A percentile compares a stretch with the other conserved stretches of the same genome.
phyloP scores from a whole-genome alignment of 2,797 vertebrate genomes.

The Hydrophis major region DNA sequence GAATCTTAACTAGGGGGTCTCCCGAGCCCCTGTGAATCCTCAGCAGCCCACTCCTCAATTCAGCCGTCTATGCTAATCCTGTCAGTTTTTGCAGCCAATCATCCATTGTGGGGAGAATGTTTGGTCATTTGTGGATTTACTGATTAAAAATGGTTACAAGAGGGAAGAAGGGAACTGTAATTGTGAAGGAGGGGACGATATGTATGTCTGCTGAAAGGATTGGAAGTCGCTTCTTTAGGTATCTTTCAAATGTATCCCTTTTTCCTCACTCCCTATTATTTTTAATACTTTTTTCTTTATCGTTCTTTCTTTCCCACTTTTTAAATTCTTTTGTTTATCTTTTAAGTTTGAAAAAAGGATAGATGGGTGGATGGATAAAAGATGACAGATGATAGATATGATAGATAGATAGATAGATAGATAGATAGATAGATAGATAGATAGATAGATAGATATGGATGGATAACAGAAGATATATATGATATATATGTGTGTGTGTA shows the following conservation, averaged over 20 bases:
- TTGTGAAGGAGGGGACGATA: background rate
- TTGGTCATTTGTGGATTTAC: background rate
- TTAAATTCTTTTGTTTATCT: background rate
- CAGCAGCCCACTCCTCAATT: background rate
- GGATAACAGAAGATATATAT: no score
- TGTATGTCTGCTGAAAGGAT: background rate
- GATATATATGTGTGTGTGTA: no score
- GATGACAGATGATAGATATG: no score
- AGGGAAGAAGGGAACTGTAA: background rate
- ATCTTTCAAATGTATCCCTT: background rate
- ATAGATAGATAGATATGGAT: no score
- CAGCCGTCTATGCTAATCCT: background rate
- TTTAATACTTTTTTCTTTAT: background rate
- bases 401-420: no score
- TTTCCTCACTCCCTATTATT: background rate
- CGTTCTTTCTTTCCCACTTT: background rate
- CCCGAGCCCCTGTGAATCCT: no score
- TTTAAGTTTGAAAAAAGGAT: background rate
- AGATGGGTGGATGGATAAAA: no score
- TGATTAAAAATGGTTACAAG: background rate
- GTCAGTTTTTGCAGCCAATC: background rate
- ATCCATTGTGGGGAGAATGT: background rate
- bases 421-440: no score
- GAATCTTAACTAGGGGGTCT: no score
- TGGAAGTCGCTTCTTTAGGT: background rate